Conservation (phyloP, 2,888 invertebrate genomes). For the Hybos culiciformis region DNA sequence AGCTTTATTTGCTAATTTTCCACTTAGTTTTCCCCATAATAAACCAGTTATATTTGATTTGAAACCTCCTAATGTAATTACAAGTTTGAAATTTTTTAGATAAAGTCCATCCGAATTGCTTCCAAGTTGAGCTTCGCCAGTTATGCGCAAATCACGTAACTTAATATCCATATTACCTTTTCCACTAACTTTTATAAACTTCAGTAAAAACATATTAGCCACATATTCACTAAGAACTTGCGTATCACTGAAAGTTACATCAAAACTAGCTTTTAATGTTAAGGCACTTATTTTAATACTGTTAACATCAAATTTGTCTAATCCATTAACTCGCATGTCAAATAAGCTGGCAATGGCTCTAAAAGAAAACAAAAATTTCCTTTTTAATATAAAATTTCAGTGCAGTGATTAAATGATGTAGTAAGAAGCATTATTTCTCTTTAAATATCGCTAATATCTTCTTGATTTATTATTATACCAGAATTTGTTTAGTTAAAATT, state of each 20-base stretch:
- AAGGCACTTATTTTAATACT: slow-evolving; percentile 21
- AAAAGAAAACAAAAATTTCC: not conserved
- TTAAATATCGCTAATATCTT: no score
- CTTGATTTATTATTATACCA: no score
- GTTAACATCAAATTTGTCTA: slow-evolving; percentile 24
- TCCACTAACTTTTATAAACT: slow-evolving; percentile 7
- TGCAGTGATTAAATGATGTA: no score
- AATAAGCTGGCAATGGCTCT: slow-evolving; percentile 20
- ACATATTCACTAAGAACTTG: slow-evolving; percentile 20
- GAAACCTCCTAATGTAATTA: slow-evolving; percentile 22
- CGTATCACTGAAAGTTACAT: slow-evolving; percentile 23
- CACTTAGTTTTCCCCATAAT: not conserved
- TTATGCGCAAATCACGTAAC: slow-evolving; percentile 8
- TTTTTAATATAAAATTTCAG: not conserved
- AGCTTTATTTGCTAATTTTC: slow-evolving; percentile 5
- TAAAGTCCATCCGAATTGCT: slow-evolving; percentile 4
- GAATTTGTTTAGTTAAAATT: not conserved
- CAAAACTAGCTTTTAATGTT: slow-evolving; percentile 21
- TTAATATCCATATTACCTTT: slow-evolving; percentile 8
- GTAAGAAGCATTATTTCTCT: no score
- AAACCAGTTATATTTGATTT: slow-evolving; percentile 26
- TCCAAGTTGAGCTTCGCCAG: slow-evolving; percentile 8
- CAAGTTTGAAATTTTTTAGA: slow-evolving; percentile 17
- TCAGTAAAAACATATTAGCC: slow-evolving; percentile 14
- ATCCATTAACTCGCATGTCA: slow-evolving; percentile 20